phyloP scores from a whole-genome alignment of 1,140 invertebrate species.

The Neotoxoptera formosana region DNA sequence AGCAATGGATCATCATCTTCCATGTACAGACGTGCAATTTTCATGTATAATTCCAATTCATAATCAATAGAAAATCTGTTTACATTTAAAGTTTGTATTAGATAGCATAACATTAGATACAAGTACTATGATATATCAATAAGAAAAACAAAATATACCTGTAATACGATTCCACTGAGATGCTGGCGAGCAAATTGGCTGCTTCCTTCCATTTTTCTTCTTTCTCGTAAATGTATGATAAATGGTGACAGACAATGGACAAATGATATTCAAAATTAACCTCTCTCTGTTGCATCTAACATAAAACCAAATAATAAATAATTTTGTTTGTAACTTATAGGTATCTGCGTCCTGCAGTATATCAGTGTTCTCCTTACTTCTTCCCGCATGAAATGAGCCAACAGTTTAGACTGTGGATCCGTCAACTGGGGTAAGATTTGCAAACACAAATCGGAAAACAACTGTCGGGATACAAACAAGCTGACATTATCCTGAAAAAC shows the following conservation, averaged over 20 bases:
- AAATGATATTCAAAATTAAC: conserved; percentile 99
- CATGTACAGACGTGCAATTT: conserved; percentile 94
- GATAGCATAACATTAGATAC: background rate
- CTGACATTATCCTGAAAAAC: conserved; percentile 98
- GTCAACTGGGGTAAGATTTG: conserved; percentile 76
- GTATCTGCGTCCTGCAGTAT: conserved; percentile 25
- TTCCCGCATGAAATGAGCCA: conserved; percentile 92
- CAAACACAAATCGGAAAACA: conserved; percentile 89
- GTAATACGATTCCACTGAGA: conserved; percentile 86
- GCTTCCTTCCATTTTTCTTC: conserved; percentile 95
- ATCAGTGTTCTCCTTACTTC: conserved; percentile 68
- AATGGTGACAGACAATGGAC: conserved; percentile 91
- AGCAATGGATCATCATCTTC: conserved; percentile 97
- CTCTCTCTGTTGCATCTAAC: conserved; percentile 87
- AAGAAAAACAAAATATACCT: conserved; percentile 65
- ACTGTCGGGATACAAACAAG: conserved; percentile 94
- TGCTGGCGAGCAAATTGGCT: conserved; percentile 91
- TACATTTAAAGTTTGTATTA: conserved; percentile 59
- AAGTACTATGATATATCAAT: background rate
- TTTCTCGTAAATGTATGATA: conserved; percentile 94
- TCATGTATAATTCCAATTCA: conserved; percentile 96
- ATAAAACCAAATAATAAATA: background rate
- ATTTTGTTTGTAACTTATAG: background rate
- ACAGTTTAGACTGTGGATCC: conserved; percentile 85
- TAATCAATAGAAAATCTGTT: conserved; percentile 96